phyloP scores from a whole-genome alignment of 2,888 invertebrate genomes.

The Netelia inedita region DNA sequence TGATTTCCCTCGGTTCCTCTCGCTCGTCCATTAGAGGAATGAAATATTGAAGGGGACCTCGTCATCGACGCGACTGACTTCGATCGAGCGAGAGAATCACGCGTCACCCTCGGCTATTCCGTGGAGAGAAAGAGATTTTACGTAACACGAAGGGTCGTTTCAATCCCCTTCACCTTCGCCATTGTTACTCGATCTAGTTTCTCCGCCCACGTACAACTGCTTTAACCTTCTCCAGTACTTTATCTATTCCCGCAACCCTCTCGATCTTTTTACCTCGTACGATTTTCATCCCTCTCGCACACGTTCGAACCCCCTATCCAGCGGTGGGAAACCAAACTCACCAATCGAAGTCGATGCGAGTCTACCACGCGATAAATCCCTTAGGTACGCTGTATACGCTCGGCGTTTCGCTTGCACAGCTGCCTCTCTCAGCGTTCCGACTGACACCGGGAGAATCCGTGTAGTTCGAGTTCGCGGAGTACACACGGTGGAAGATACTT shows the following conservation, averaged over 20 bases:
- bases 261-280: slow-evolving; percentile 43
- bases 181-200: slow-evolving; percentile 13
- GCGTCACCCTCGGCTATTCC: background rate
- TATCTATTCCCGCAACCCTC: slow-evolving; percentile 49
- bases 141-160: background rate
- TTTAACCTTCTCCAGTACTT: slow-evolving; percentile 47
- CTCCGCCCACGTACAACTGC: slow-evolving; percentile 16
- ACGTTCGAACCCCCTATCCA: slow-evolving; percentile 23
- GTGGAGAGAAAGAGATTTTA: background rate
- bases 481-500: slow-evolving; percentile 14
- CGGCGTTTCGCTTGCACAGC: slow-evolving; percentile 47
- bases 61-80: slow-evolving; percentile 64
- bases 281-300: slow-evolving; percentile 16
- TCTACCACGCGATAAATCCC: slow-evolving; percentile 58
- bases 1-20: slow-evolving; percentile 39
- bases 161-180: slow-evolving; percentile 21
- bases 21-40: slow-evolving; percentile 65
- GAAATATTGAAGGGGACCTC: slow-evolving; percentile 74
- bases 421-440: slow-evolving; percentile 12
- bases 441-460: slow-evolving; percentile 26
- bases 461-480: slow-evolving; percentile 12
- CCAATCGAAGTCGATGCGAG: slow-evolving; percentile 56
- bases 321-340: slow-evolving; percentile 55
- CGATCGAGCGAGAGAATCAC: slow-evolving; percentile 37
- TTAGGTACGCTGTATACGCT: slow-evolving; percentile 8